Evolutionary conservation across 2,797 vertebrate genomes (phyloP).

Genomic region (Microctenopoma stevenorrisi): DNA sequence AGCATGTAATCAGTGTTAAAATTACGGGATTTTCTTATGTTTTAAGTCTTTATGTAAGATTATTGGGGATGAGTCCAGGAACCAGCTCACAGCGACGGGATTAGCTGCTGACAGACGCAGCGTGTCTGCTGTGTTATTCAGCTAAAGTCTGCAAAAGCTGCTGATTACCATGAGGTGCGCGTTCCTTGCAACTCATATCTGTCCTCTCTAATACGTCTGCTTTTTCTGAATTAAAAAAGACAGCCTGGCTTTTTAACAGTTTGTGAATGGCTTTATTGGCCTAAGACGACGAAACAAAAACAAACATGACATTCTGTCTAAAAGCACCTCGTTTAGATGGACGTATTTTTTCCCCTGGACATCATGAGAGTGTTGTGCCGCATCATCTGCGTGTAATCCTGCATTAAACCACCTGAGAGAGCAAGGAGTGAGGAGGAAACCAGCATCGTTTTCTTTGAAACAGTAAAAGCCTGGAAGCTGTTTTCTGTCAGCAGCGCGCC

Average conservation of each 20-base stretch:
- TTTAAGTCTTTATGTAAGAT: slow-evolving; percentile 40
- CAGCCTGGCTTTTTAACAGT: background rate
- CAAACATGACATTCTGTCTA: background rate
- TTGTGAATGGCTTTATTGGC: background rate
- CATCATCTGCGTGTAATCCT: slow-evolving; percentile 29
- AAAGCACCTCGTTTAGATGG: background rate
- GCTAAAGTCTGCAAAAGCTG: slow-evolving; percentile 20
- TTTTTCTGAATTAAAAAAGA: background rate
- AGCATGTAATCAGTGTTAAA: slow-evolving; percentile 19
- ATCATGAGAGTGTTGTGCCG: slow-evolving; percentile 26
- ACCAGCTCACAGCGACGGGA: slow-evolving; percentile 43
- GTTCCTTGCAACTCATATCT: background rate
- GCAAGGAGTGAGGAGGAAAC: background rate
- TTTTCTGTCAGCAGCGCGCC: slow-evolving; percentile 26
- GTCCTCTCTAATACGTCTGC: background rate
- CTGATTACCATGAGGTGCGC: slow-evolving; percentile 31
- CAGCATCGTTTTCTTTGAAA: slow-evolving; percentile 13
- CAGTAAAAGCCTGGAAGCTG: slow-evolving; percentile 29
- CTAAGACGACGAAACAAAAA: background rate
- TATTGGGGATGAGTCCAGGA: slow-evolving; percentile 31
- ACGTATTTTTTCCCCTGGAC: slow-evolving; percentile 4
- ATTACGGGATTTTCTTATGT: slow-evolving; percentile 12
- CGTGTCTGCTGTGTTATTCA: slow-evolving; percentile 34
- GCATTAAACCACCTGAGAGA: slow-evolving; percentile 31
- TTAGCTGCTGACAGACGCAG: slow-evolving; percentile 29